Evolutionary conservation across 2,113 vertebrate species (phyloP), one percentile per base, ranked within the genome.

Genomic region (Bubo bubo): DNA sequence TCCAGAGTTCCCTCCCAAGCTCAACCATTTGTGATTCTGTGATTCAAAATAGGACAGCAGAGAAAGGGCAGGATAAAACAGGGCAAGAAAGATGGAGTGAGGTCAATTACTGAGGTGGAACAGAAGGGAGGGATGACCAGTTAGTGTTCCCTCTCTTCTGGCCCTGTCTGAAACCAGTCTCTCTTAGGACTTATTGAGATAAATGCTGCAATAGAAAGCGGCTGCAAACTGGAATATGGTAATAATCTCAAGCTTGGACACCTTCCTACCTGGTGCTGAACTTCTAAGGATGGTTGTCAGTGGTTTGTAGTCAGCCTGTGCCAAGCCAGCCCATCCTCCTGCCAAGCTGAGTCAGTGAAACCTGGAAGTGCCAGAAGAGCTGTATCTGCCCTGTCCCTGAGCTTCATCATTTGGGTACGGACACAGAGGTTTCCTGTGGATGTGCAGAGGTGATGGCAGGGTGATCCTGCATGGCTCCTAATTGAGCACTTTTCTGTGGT

Each of bases 311-410:
- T 27, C 43, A 41, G 6, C 24, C 47, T 56, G 47, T 62, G 60
- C 66, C 60, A 91, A 67, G 24, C 14, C n/a, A 86, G 47, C 10
- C 50, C 2, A 0, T 43, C 34, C 62, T 72, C 27, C 73, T 34
- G 56, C 3, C 14, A 43, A 7, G 58, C 8, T 0, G 0, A 88
- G 27, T 19, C 26, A 28, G 22, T 10, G 47, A 35, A 79, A 50
- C 26, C 37, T 50, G 37, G 13, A 47, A 12, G 13, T 41, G 43
- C 37, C 47, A 41, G 10, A 71, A 59, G 34, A 92, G 66, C 71
- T 76, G 60, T 22, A 8, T 10, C 47, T 59, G 27, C 5, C 3
- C 32, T 13, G 8, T 23, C 47, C 14, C 37, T 47, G 50, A 7
- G 6, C 20, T 58, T 52, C 58, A 26, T 43, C 53, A 39, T 28